Conservation (phyloP, 2,888 invertebrate genomes). For the Parnassius mnemosyne region DNA sequence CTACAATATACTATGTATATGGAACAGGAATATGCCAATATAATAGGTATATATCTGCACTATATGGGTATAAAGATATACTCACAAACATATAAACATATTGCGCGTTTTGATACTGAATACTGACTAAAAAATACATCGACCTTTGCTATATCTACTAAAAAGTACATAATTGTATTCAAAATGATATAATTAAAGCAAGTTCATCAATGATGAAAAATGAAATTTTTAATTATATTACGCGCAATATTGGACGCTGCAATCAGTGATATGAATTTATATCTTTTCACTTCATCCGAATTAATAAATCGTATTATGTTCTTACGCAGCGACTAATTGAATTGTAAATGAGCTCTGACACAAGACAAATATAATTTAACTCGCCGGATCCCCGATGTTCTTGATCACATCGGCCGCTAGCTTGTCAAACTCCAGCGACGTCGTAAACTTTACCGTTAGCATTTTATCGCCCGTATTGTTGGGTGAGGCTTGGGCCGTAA, state of each 20-base stretch:
- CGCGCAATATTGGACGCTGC: neutral
- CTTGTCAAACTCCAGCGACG: conserved; percentile 52
- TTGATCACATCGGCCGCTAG: conserved; percentile 41
- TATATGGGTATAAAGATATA: too few relatives aligned
- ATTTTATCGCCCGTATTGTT: conserved; percentile 49
- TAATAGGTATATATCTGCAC: too few relatives aligned
- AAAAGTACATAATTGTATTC: too few relatives aligned
- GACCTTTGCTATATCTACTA: too few relatives aligned
- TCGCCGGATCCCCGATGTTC: conserved; percentile 32
- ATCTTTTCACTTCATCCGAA: neutral
- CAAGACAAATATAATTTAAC: conserved; percentile 40
- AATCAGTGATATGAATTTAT: conserved; percentile 17
- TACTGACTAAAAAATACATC: too few relatives aligned
- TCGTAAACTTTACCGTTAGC: conserved; percentile 60
- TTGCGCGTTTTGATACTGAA: too few relatives aligned
- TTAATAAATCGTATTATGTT: conserved; percentile 22
- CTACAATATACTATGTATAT: too few relatives aligned
- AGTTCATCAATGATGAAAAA: conserved; percentile 2
- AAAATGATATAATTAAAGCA: neutral
- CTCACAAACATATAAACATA: too few relatives aligned
- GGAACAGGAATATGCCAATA: too few relatives aligned
- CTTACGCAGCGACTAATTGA: conserved; percentile 14
- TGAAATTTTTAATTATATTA: conserved; percentile 6
- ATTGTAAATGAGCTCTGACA: conserved; percentile 21
- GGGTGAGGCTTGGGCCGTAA: conserved; percentile 34